A percentile compares a stretch with the other conserved stretches of the same genome.
Conservation (phyloP, 2,888 invertebrate species). For the Celastrina argiolus region DNA sequence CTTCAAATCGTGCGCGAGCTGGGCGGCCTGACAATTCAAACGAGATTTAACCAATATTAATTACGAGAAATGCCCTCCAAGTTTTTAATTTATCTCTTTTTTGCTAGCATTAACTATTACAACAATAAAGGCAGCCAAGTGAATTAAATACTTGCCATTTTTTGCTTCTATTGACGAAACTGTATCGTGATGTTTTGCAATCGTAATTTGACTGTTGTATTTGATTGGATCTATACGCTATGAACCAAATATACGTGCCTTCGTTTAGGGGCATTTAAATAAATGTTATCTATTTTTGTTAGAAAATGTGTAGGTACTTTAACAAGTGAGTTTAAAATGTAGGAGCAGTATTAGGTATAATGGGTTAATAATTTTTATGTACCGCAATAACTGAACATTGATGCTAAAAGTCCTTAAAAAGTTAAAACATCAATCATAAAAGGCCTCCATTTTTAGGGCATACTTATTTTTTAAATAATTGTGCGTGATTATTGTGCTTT, state of each 20-base stretch:
- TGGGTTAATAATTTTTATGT: background rate
- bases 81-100: too few relatives aligned
- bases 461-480: background rate
- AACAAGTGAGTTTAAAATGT: background rate
- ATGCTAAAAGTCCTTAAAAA: background rate
- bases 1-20: too few relatives aligned
- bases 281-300: background rate
- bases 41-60: too few relatives aligned
- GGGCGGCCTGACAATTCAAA: too few relatives aligned
- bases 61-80: too few relatives aligned
- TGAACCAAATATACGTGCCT: constrained; percentile 3
- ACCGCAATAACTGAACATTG: background rate
- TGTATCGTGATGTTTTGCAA: background rate
- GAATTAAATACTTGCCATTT: too few relatives aligned
- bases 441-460: background rate
- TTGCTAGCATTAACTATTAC: too few relatives aligned
- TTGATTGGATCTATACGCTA: background rate
- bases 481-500: background rate
- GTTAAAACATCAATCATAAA: background rate
- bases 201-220: background rate
- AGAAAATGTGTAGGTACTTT: background rate
- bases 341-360: background rate
- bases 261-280: background rate
- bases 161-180: background rate
- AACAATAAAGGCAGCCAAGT: too few relatives aligned